phyloP scores from a whole-genome alignment of 2,113 vertebrate species.

The Alexandromys fortis region DNA sequence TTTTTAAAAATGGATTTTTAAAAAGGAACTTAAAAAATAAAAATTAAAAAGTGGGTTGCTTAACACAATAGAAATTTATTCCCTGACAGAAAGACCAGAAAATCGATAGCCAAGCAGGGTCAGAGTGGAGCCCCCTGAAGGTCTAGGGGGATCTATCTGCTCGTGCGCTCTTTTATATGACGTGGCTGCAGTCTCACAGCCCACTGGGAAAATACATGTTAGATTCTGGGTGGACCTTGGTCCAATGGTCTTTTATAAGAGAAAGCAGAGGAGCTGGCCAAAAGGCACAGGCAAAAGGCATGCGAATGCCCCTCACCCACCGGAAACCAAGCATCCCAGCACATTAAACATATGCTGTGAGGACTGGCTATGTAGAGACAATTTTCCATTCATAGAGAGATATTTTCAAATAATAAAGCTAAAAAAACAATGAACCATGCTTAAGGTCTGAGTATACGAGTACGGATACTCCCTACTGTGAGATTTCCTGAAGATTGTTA shows the following conservation, averaged over 20 bases:
- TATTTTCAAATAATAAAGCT: not conserved
- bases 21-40: no score
- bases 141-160: not conserved
- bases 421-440: not conserved
- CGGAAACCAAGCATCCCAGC: not conserved
- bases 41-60: not conserved
- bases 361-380: not conserved
- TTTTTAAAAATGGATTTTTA: no score
- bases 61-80: not conserved
- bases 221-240: no score
- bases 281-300: no score
- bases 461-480: no score
- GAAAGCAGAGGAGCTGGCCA: no score
- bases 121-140: accelerated
- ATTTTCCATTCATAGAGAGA: not conserved
- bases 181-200: not conserved
- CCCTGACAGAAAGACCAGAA: not conserved
- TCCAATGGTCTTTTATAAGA: no score
- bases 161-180: not conserved
- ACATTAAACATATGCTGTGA: not conserved
- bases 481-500: not conserved
- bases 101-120: not conserved
- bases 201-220: no score
- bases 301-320: no score
- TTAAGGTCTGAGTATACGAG: not conserved